Percentiles rank a stretch among this genome's conserved stretches.
These are phyloP conservation scores for Neotoma lepida DNA, from an alignment of 2,113 vertebrate species.

Conservation along the genomic window DNA sequence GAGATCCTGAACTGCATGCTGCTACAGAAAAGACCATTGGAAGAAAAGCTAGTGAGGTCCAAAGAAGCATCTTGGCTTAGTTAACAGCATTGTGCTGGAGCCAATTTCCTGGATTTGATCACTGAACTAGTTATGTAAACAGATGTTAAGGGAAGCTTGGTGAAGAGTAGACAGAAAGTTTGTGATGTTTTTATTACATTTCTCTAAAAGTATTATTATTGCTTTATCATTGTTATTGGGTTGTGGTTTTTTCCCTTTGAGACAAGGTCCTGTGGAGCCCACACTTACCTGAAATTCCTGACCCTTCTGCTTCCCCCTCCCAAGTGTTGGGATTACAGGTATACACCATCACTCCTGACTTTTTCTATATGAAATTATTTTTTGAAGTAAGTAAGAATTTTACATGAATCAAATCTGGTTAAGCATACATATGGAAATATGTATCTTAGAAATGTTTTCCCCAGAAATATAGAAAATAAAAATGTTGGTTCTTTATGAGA, in stretches of 20 bases:
- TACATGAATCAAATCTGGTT: background rate
- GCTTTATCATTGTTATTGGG: background rate
- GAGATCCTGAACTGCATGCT: background rate
- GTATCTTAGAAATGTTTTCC: background rate
- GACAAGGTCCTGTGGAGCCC: background rate
- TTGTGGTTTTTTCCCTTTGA: background rate
- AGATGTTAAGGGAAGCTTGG: background rate
- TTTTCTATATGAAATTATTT: background rate
- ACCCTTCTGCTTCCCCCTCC: background rate
- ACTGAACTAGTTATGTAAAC: background rate
- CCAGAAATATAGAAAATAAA: background rate
- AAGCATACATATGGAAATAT: background rate
- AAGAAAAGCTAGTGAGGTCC: background rate
- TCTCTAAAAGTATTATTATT: conserved; percentile 16
- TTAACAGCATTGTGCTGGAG: background rate
- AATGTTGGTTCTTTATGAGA: background rate
- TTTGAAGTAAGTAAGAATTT: background rate
- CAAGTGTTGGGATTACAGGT: background rate
- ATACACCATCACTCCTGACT: background rate
- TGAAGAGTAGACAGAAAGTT: background rate
- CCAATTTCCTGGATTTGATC: background rate
- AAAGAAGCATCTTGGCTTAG: background rate
- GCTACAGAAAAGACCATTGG: background rate
- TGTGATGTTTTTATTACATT: background rate
- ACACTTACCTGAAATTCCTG: background rate